These are phyloP conservation scores for Pachyrhynchus sulphureomaculatus DNA, from an alignment of 1,140 invertebrate genomes.

Conservation along the genomic window DNA sequence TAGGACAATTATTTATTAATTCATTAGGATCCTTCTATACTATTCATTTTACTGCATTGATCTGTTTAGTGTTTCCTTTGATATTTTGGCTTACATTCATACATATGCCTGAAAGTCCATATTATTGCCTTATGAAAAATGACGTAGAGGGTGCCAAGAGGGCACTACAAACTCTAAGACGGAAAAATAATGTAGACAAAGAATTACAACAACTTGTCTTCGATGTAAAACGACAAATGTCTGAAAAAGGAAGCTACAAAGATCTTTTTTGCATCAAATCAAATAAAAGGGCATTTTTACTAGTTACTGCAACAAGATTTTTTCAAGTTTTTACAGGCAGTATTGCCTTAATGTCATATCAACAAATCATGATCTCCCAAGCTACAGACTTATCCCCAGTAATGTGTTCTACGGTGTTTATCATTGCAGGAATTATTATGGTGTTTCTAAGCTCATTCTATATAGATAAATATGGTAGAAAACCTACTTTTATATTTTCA, in stretches of 20 bases:
- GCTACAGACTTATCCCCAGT: constrained; percentile 49
- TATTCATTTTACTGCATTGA: constrained; percentile 55
- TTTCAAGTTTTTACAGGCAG: constrained; percentile 65
- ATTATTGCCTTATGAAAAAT: constrained; percentile 78
- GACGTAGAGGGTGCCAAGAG: constrained; percentile 69
- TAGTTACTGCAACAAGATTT: constrained; percentile 55
- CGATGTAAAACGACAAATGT: constrained; percentile 41
- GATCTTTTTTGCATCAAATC: constrained; percentile 52
- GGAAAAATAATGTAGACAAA: constrained; percentile 71
- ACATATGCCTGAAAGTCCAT: constrained; percentile 85
- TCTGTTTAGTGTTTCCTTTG: constrained; percentile 54
- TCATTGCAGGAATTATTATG: constrained; percentile 63
- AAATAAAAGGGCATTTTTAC: constrained; percentile 53
- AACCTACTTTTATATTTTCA: constrained; percentile 33
- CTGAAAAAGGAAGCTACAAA: constrained; percentile 43
- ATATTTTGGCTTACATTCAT: constrained; percentile 55
- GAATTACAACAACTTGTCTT: constrained; percentile 73
- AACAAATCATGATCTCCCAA: constrained; percentile 56
- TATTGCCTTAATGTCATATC: constrained; percentile 63
- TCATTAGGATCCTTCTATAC: constrained; percentile 52
- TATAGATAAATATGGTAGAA: constrained; percentile 36
- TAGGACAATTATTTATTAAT: constrained; percentile 55
- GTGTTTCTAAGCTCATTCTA: constrained; percentile 58
- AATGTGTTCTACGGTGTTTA: constrained; percentile 54
- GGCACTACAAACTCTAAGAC: constrained; percentile 75